Evolutionary conservation across 2,888 invertebrate species (phyloP).

Genomic region (Rhagium mordax): DNA sequence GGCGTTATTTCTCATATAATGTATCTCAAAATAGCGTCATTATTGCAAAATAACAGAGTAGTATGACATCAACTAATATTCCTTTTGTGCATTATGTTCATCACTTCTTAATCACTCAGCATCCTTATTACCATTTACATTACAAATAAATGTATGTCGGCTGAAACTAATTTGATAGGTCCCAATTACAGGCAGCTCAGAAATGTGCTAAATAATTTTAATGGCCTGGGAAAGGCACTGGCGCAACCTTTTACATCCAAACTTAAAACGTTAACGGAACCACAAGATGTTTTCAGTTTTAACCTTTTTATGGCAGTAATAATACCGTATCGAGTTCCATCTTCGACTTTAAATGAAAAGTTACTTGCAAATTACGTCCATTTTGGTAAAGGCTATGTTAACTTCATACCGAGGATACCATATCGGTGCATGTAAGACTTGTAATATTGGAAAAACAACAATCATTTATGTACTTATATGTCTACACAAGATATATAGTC

Average conservation of each 20-base stretch:
- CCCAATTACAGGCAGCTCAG: background rate
- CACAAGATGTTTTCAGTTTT: constrained; percentile 7
- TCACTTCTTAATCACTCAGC: background rate
- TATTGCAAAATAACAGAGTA: too few species aligned
- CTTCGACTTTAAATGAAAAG: constrained; percentile 3
- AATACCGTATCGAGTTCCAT: constrained; percentile 11
- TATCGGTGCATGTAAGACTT: background rate
- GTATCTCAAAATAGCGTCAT: too few species aligned
- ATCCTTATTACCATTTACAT: background rate
- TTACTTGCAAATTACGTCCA: constrained; percentile 14
- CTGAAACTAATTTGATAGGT: background rate
- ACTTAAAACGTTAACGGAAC: constrained; percentile 4
- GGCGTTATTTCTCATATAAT: too few species aligned
- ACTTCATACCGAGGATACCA: constrained; percentile 4
- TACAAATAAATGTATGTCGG: background rate
- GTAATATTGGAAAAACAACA: background rate
- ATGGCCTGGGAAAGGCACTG: constrained; percentile 12
- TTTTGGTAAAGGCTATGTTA: constrained; percentile 8
- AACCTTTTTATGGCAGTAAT: constrained; percentile 2
- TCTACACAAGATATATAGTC: background rate
- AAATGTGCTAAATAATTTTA: constrained; percentile 26
- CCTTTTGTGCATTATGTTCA: background rate
- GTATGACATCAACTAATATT: too few species aligned
- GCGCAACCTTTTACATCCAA: constrained; percentile 7
- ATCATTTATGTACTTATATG: background rate